Conservation (phyloP, 2,113 vertebrate genomes). For the Propithecus coquereli region DNA sequence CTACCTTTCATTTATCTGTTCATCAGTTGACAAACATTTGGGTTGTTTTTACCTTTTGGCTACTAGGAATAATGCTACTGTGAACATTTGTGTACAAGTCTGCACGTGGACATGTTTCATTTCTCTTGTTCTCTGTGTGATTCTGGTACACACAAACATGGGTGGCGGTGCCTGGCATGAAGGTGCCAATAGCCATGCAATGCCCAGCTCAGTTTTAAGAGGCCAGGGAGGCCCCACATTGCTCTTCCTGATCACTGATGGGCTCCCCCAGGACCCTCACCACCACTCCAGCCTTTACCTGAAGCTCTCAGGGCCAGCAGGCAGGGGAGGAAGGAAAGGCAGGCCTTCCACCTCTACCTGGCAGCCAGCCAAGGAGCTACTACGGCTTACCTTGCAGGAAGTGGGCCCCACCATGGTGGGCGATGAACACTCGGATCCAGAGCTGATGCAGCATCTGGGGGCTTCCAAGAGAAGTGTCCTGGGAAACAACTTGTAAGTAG, state of each 20-base stretch:
- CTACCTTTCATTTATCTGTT: not conserved
- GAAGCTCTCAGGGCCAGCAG: not conserved
- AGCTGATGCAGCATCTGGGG: constrained; percentile 92
- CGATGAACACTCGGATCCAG: constrained; percentile 91
- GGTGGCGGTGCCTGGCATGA: too few relatives aligned
- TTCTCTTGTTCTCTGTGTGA: not conserved
- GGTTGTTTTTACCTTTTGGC: not conserved
- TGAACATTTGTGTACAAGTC: not conserved
- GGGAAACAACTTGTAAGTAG: constrained; percentile 98
- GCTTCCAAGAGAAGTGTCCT: constrained; percentile 90
- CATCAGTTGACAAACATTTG: not conserved
- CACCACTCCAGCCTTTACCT: not conserved
- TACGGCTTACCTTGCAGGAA: constrained; percentile 85
- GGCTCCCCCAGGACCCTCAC: not conserved
- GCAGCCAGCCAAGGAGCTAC: not conserved
- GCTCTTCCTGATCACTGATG: not conserved
- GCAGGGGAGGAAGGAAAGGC: not conserved
- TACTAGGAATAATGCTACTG: not conserved
- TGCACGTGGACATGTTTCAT: not conserved
- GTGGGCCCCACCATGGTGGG: constrained; percentile 95
- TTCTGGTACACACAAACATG: not conserved
- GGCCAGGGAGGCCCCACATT: not conserved
- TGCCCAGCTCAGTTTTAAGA: not conserved
- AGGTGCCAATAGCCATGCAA: not conserved
- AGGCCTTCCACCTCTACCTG: not conserved